These are phyloP conservation scores for Subanguina moxae DNA, from an alignment of 1,140 invertebrate species.

Conservation along the genomic window DNA sequence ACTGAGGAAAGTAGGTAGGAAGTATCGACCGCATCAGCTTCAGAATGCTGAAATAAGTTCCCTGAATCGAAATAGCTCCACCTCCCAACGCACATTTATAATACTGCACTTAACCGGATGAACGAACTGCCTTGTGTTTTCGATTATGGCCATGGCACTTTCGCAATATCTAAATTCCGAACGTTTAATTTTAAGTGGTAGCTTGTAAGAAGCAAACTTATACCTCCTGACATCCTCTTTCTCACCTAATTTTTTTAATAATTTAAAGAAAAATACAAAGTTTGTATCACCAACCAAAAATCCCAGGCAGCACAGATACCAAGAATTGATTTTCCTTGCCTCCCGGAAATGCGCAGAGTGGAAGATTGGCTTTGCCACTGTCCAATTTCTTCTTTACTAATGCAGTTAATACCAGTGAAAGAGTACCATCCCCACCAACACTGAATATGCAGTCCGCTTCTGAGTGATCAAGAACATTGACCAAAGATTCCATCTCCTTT, in stretches of 20 bases:
- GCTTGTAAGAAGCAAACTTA: no score
- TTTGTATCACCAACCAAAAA: slow-evolving; percentile 19
- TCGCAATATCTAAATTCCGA: slow-evolving; percentile 21
- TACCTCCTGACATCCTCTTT: slow-evolving; percentile 15
- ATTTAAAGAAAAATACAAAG: neutral
- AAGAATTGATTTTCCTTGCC: slow-evolving; percentile 22
- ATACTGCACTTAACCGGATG: slow-evolving; percentile 32
- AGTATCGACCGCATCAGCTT: slow-evolving; percentile 13
- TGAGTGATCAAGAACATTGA: slow-evolving; percentile 13
- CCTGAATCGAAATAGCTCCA: no score
- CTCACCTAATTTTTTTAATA: slow-evolving; percentile 8
- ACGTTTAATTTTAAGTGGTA: no score
- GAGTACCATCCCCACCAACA: slow-evolving; percentile 39
- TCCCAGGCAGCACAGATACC: slow-evolving; percentile 4
- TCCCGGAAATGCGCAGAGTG: slow-evolving; percentile 35
- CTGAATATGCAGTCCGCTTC: slow-evolving; percentile 36
- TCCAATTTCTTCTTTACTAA: slow-evolving; percentile 12
- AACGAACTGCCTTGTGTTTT: slow-evolving; percentile 12
- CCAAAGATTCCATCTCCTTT: slow-evolving; percentile 27
- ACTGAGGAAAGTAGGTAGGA: slow-evolving; percentile 26
- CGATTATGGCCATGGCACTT: slow-evolving; percentile 41
- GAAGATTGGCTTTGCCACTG: slow-evolving; percentile 2
- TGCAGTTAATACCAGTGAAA: slow-evolving; percentile 20
- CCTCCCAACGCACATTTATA: neutral
- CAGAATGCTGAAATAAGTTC: neutral